phyloP scores from a whole-genome alignment of 2,113 vertebrate genomes.

The Atherinomorus stipes region DNA sequence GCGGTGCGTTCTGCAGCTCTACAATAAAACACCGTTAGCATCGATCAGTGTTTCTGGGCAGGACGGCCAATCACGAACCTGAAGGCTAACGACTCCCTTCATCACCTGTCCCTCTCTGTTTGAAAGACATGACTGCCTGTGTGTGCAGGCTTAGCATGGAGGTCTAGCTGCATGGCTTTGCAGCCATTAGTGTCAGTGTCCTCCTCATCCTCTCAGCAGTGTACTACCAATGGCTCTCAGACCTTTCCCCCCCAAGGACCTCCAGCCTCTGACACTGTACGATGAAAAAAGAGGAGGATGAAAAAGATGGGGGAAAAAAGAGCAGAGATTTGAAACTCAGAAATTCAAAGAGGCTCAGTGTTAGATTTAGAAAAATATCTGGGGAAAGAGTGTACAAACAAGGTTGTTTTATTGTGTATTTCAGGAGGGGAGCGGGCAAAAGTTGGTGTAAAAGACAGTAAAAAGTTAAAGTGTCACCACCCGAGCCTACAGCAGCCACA shows the following conservation, averaged over 20 bases:
- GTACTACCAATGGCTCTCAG: slow-evolving; percentile 63
- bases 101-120: too few species aligned
- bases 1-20: too few species aligned
- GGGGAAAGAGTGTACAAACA: background rate
- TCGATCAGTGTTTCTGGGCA: too few species aligned
- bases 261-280: slow-evolving; percentile 35
- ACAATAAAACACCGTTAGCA: too few species aligned
- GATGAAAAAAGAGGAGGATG: slow-evolving; percentile 29
- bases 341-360: background rate
- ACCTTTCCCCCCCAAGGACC: slow-evolving; percentile 44
- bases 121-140: slow-evolving; percentile 17
- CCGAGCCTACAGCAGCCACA: slow-evolving; percentile 6
- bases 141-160: slow-evolving; percentile 10
- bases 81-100: too few species aligned
- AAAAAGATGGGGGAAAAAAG: slow-evolving; percentile 61
- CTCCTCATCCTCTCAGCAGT: slow-evolving; percentile 54
- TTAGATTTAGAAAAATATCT: background rate
- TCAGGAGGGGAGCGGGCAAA: background rate
- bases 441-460: background rate
- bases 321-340: background rate
- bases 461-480: slow-evolving; percentile 10
- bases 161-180: slow-evolving; percentile 31
- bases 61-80: too few species aligned
- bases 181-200: slow-evolving; percentile 73
- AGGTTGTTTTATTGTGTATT: background rate